Conservation (phyloP, 2,113 vertebrate species). For the Actinemys pallida region DNA sequence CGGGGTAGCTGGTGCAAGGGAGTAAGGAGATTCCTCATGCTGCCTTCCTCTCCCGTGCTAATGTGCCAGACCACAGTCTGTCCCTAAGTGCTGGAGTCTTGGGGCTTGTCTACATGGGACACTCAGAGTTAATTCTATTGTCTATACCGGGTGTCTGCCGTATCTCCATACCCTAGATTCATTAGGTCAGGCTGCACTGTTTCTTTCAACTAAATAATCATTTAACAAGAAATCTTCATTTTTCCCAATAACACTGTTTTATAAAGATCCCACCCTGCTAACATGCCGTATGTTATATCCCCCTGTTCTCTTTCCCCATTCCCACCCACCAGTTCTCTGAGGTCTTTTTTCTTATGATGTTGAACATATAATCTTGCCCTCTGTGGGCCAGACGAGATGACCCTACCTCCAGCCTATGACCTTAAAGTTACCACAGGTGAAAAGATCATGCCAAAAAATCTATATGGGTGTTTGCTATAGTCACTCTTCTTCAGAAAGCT, state of each 20-base stretch:
- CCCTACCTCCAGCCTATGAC: slow-evolving; percentile 37
- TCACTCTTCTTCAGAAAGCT: slow-evolving; percentile 18
- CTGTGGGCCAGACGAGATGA: neutral
- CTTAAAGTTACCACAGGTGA: slow-evolving; percentile 25
- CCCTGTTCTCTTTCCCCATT: accelerated
- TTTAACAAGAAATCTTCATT: neutral
- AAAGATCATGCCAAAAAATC: neutral
- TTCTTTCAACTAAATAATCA: neutral
- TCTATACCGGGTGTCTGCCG: accelerated
- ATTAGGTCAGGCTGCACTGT: accelerated
- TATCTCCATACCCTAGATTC: accelerated
- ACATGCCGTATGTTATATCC: neutral
- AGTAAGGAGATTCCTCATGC: neutral
- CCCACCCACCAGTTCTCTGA: neutral
- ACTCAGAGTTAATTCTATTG: neutral
- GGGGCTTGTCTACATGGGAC: neutral
- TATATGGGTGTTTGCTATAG: neutral
- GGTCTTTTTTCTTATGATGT: accelerated
- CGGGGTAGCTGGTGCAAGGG: neutral
- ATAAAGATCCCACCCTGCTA: no score
- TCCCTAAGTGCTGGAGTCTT: accelerated
- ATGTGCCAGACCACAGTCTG: neutral
- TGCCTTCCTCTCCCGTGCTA: neutral
- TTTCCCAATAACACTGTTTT: neutral
- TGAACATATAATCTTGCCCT: neutral